phyloP scores from a whole-genome alignment of 2,888 invertebrate genomes.

The Drosophila mulleri region DNA sequence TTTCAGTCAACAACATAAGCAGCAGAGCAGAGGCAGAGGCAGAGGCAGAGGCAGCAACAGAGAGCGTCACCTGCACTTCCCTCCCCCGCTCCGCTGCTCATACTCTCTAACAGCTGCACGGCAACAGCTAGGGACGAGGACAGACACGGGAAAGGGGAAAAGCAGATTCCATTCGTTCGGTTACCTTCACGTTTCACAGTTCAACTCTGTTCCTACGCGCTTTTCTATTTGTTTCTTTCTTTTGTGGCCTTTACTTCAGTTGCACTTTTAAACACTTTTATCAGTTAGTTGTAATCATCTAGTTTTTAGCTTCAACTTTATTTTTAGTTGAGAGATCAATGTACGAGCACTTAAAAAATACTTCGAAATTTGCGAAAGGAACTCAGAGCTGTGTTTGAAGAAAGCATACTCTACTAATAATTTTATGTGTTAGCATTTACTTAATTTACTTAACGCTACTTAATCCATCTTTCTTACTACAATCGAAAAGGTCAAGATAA shows the following conservation, averaged over 20 bases:
- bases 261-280: conserved; percentile 16
- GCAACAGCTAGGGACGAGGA: conserved; percentile 35
- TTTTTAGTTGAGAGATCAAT: conserved; percentile 4
- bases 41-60: conserved; percentile 5
- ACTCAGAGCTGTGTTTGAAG: neutral
- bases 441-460: too few species aligned
- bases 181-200: conserved; percentile 29
- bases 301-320: conserved; percentile 3
- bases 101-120: conserved; percentile 42
- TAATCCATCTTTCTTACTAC: too few species aligned
- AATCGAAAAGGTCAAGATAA: too few species aligned
- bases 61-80: conserved; percentile 16
- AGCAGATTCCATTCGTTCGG: conserved; percentile 13
- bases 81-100: neutral
- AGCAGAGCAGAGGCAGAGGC: conserved; percentile 4
- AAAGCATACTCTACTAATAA: neutral
- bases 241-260: neutral
- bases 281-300: conserved; percentile 12
- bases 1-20: conserved; percentile 70
- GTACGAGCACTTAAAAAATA: too few species aligned
- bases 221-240: conserved; percentile 26
- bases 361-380: neutral
- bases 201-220: conserved; percentile 25
- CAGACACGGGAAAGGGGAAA: neutral
- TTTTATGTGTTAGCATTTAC: neutral